Evolutionary conservation across 2,888 invertebrate genomes (phyloP).

Genomic region (Automeris io): DNA sequence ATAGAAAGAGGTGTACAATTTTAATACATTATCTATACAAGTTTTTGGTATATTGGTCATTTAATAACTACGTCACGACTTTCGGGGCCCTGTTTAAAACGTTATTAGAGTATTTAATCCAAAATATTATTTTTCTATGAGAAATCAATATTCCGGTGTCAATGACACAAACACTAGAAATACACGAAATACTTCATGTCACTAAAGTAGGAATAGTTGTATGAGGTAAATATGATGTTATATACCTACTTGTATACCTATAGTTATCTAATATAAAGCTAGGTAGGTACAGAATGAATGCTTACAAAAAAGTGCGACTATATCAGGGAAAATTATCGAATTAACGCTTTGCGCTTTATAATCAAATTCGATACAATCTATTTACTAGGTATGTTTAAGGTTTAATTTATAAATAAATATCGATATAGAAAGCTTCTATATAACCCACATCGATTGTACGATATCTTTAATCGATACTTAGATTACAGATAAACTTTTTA

Average conservation of each 20-base stretch:
- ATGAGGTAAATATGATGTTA: slow-evolving; percentile 53
- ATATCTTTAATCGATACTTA: too few relatives aligned
- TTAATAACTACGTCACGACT: slow-evolving; percentile 45
- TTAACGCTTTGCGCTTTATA: slow-evolving; percentile 51
- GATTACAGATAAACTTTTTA: too few relatives aligned
- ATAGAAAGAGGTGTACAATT: slow-evolving; percentile 31
- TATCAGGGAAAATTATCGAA: slow-evolving; percentile 38
- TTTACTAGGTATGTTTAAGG: too few relatives aligned
- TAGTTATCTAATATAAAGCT: slow-evolving; percentile 1
- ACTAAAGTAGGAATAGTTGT: slow-evolving; percentile 52
- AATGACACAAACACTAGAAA: slow-evolving; percentile 39
- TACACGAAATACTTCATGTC: slow-evolving; percentile 38
- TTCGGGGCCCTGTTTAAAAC: slow-evolving; percentile 50
- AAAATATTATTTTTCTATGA: slow-evolving; percentile 27
- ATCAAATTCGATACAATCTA: slow-evolving; percentile 44
- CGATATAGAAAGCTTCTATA: too few relatives aligned
- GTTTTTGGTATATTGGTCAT: slow-evolving; percentile 45
- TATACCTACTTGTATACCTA: slow-evolving; percentile 35
- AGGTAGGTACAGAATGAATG: slow-evolving; percentile 33
- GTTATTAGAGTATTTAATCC: slow-evolving; percentile 21
- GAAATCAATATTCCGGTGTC: slow-evolving; percentile 26
- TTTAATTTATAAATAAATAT: too few relatives aligned
- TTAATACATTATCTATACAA: slow-evolving; percentile 48
- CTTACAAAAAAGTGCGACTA: slow-evolving; percentile 52
- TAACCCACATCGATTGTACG: too few relatives aligned